Conservation (phyloP, 1,140 invertebrate species). For the Metopolophium dirhodum region DNA sequence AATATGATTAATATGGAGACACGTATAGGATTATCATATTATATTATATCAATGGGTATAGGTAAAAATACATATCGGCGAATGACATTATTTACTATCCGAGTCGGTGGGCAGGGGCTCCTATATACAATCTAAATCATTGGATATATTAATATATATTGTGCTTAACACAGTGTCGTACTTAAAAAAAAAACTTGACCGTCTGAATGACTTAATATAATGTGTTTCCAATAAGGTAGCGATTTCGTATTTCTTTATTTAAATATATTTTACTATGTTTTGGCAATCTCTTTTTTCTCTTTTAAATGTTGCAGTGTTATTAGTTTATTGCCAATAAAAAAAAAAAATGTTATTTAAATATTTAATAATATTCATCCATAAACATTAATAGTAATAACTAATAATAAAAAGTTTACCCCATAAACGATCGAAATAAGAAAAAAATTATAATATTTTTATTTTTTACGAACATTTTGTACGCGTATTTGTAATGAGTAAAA, state of each 20-base stretch:
- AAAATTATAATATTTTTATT: not conserved
- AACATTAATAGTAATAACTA: not conserved
- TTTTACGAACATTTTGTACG: not conserved
- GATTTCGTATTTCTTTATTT: not conserved
- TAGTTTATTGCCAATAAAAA: not conserved
- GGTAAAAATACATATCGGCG: not conserved
- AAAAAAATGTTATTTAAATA: not conserved
- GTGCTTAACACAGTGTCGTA: too few relatives aligned
- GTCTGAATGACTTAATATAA: not conserved
- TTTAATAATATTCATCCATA: not conserved
- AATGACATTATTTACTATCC: not conserved
- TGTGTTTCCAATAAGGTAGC: not conserved
- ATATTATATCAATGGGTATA: not conserved
- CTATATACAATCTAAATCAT: not conserved
- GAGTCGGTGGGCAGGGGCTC: too few relatives aligned
- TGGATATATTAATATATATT: not conserved
- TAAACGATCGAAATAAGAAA: not conserved
- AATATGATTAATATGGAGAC: not conserved
- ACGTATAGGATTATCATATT: not conserved
- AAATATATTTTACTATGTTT: not conserved
- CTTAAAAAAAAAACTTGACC: not conserved
- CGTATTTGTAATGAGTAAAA: not conserved
- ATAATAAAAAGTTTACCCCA: not conserved
- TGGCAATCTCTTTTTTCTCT: not conserved
- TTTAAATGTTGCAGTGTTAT: not conserved